Evolutionary conservation across 2,888 invertebrate genomes (phyloP).

Genomic region (Phytoseiulus persimilis): DNA sequence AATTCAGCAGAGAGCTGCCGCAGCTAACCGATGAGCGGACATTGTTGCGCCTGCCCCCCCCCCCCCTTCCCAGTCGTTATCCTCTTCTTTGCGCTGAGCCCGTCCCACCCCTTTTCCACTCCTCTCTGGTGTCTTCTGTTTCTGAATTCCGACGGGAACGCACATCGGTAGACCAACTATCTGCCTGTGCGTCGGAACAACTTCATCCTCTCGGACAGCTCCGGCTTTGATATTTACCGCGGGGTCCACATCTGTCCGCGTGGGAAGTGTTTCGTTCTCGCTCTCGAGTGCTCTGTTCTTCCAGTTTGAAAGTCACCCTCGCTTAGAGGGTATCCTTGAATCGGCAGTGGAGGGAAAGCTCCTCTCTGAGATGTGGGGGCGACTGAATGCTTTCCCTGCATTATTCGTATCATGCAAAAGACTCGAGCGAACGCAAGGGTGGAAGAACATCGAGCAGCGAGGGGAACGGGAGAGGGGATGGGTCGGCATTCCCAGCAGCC

Average conservation of each 20-base stretch:
- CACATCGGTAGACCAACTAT: neutral
- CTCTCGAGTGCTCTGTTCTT: neutral
- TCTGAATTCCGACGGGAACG: neutral
- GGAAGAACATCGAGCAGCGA: too few relatives aligned
- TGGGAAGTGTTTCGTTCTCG: neutral
- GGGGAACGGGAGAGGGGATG: too few relatives aligned
- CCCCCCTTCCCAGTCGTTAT: too few relatives aligned
- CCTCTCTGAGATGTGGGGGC: too few relatives aligned
- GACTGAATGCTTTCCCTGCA: too few relatives aligned
- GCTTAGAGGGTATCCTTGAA: too few relatives aligned
- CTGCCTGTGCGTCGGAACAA: neutral
- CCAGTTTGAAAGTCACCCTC: neutral
- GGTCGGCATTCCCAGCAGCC: too few relatives aligned
- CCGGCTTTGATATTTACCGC: neutral
- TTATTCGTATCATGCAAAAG: too few relatives aligned
- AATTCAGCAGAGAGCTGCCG: conserved; percentile 13
- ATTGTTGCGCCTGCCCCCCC: too few relatives aligned
- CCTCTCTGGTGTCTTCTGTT: neutral
- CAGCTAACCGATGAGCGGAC: neutral
- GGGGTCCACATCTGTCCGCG: neutral
- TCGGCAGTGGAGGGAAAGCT: too few relatives aligned
- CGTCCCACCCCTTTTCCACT: neutral
- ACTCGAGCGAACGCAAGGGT: too few relatives aligned
- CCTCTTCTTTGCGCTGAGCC: neutral
- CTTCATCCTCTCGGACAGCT: neutral